Conservation (phyloP, 2,113 vertebrate species). For the Mastomys coucha region DNA sequence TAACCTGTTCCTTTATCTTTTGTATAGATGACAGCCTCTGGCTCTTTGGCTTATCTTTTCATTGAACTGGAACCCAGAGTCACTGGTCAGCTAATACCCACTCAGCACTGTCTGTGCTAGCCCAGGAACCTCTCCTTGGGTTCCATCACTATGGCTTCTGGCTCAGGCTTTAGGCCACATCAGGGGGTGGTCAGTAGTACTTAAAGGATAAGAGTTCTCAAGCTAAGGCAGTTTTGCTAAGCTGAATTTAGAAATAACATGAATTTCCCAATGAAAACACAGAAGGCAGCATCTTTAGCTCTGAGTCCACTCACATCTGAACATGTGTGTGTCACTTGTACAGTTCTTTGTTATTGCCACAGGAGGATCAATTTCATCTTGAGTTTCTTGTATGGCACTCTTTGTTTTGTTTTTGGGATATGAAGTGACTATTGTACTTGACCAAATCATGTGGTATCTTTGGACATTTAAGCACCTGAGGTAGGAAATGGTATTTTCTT, state of each 20-base stretch:
- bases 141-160: not conserved
- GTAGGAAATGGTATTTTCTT: constrained; percentile 25
- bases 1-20: not conserved
- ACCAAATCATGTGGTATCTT: not conserved
- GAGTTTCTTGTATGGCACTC: not conserved
- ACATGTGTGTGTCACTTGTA: not conserved
- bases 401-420: constrained; percentile 24
- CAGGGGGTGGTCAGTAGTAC: not conserved
- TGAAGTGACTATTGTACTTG: not conserved
- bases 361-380: constrained; percentile 45
- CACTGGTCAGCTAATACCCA: not conserved
- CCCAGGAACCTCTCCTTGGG: not conserved
- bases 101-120: not conserved
- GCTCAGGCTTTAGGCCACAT: not conserved
- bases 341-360: constrained; percentile 9
- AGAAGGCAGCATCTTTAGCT: not conserved
- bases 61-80: not conserved
- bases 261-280: not conserved
- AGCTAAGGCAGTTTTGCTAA: constrained; percentile 18
- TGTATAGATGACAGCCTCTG: not conserved
- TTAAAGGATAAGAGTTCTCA: not conserved
- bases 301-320: not conserved
- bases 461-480: not conserved
- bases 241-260: not conserved
- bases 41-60: not conserved